These are phyloP conservation scores for Tinamus guttatus DNA, from an alignment of 2,113 vertebrate species.

Conservation along the genomic window DNA sequence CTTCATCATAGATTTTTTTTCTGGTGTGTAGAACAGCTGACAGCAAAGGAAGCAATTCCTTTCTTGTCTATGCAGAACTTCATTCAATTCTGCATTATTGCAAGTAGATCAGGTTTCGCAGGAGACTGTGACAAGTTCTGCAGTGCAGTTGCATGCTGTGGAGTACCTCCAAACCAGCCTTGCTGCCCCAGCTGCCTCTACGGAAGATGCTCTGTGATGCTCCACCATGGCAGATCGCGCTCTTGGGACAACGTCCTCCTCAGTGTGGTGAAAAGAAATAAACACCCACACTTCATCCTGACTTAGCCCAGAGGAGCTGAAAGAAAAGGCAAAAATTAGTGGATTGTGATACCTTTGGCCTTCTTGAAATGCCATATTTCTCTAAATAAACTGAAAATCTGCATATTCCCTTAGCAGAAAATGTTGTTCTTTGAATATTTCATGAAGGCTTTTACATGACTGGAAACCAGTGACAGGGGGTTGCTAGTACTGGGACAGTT, in stretches of 20 bases:
- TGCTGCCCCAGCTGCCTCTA: background rate
- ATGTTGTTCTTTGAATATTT: background rate
- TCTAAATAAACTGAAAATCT: background rate
- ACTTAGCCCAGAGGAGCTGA: background rate
- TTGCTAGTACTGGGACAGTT: background rate
- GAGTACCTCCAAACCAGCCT: background rate
- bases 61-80: background rate
- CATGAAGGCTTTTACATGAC: background rate
- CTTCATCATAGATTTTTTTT: background rate
- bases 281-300: accelerated
- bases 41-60: background rate
- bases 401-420: background rate
- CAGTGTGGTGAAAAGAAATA: background rate
- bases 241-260: background rate
- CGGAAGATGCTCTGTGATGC: background rate
- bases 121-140: background rate
- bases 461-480: background rate
- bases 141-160: background rate
- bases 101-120: background rate
- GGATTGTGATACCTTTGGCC: background rate
- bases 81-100: background rate
- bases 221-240: background rate
- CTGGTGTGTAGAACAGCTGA: background rate
- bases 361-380: background rate
- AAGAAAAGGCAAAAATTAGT: background rate